A percentile compares a stretch with the other conserved stretches of the same genome.
Evolutionary conservation across 2,888 invertebrate species (phyloP).

Genomic region (Ametastegia equiseti): DNA sequence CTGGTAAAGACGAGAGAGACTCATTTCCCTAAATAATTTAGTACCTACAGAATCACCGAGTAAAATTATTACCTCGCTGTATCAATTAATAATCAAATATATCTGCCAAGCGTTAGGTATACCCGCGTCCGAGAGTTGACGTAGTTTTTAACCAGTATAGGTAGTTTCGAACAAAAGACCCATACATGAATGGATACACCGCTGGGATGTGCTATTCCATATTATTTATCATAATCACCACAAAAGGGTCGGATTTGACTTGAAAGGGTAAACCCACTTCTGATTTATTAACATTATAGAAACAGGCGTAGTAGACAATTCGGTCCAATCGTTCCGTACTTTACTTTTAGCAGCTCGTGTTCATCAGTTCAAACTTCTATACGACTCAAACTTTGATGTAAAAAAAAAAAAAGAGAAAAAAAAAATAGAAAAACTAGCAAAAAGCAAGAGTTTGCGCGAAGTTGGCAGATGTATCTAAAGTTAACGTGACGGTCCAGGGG

Average conservation of each 20-base stretch:
- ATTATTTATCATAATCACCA: neutral
- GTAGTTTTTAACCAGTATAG: neutral
- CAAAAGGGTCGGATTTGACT: neutral
- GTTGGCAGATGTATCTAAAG: neutral
- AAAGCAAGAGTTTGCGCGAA: neutral
- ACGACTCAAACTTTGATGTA: neutral
- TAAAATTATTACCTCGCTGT: constrained; percentile 5
- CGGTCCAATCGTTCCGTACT: neutral
- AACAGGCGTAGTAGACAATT: neutral
- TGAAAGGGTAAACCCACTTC: neutral
- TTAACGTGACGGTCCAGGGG: neutral
- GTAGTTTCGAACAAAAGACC: neutral
- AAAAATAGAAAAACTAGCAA: neutral
- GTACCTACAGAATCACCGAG: neutral
- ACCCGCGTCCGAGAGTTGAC: neutral
- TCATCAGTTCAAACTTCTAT: neutral
- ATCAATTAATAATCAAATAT: neutral
- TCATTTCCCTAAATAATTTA: constrained; percentile 25
- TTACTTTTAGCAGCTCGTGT: neutral
- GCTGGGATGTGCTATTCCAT: neutral
- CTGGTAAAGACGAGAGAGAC: neutral
- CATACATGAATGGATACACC: no score
- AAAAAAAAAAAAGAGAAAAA: neutral
- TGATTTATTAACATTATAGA: neutral
- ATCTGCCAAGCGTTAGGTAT: neutral